Percentiles rank a stretch among this genome's conserved stretches.
Conservation (phyloP, 2,888 invertebrate species). For the Branchipolynoe longqiensis region DNA sequence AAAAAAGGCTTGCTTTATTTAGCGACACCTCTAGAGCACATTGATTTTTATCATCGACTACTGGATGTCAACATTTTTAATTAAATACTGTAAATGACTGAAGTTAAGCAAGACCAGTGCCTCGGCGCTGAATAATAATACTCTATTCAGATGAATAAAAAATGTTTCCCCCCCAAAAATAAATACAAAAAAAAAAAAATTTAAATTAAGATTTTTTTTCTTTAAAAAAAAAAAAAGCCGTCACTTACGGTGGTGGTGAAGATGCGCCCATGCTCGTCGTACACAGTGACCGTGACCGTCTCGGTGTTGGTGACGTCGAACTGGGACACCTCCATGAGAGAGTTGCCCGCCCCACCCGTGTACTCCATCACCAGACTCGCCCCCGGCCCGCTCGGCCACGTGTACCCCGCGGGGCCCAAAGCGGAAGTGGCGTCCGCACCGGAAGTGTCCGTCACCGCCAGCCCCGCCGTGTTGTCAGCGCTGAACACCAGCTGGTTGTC, state of each 20-base stretch:
- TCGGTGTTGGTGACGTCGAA: conserved; percentile 16
- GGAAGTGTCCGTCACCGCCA: neutral
- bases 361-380: conserved; percentile 21
- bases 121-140: too few species aligned
- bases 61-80: too few species aligned
- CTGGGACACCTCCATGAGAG: conserved; percentile 9
- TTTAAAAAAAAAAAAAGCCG: neutral
- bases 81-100: too few species aligned
- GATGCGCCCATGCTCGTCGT: neutral
- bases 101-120: too few species aligned
- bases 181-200: too few species aligned
- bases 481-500: conserved; percentile 22
- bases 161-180: too few species aligned
- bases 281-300: neutral
- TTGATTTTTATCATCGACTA: too few species aligned
- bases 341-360: neutral
- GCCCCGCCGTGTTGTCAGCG: neutral
- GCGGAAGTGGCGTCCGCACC: conserved; percentile 4
- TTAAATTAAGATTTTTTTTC: too few species aligned
- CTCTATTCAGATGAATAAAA: too few species aligned
- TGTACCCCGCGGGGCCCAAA: neutral
- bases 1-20: too few species aligned
- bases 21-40: too few species aligned
- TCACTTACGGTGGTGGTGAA: conserved; percentile 10
- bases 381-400: neutral